Evolutionary conservation across 2,888 invertebrate species (phyloP).

Genomic region (Criorhina ranunculi): DNA sequence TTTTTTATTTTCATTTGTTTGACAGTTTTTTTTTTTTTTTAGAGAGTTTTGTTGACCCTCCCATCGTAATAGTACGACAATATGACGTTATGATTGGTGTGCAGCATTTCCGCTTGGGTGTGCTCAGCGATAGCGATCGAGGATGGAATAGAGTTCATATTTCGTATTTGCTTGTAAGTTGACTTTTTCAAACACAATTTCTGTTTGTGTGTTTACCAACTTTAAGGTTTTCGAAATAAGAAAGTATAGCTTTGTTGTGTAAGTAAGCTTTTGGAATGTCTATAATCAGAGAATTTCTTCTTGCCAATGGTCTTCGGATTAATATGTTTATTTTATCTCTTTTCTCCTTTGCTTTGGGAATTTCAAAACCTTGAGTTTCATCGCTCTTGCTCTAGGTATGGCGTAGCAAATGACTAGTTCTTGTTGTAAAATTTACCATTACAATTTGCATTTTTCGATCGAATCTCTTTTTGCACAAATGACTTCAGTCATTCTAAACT

Average conservation of each 20-base stretch:
- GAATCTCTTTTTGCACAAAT: too few relatives aligned
- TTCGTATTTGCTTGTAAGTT: conserved; percentile 37
- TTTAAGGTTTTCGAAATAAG: conserved; percentile 1
- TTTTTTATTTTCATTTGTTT: conserved; percentile 31
- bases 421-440: too few relatives aligned
- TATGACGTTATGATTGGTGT: conserved; percentile 32
- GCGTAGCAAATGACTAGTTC: too few relatives aligned
- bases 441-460: too few relatives aligned
- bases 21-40: background rate
- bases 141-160: conserved; percentile 15
- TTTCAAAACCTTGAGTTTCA: background rate
- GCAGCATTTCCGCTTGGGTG: conserved; percentile 50
- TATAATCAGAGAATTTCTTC: background rate
- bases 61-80: conserved; percentile 6
- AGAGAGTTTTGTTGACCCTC: conserved; percentile 6
- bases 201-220: conserved; percentile 11
- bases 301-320: conserved; percentile 11
- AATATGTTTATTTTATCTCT: background rate
- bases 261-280: background rate
- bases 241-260: conserved; percentile 19
- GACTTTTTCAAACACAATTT: background rate
- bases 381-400: too few relatives aligned
- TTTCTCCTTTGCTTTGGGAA: background rate
- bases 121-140: conserved; percentile 19
- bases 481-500: too few relatives aligned